Conservation (phyloP, 2,797 vertebrate genomes). For the Sandelia bainsii region DNA sequence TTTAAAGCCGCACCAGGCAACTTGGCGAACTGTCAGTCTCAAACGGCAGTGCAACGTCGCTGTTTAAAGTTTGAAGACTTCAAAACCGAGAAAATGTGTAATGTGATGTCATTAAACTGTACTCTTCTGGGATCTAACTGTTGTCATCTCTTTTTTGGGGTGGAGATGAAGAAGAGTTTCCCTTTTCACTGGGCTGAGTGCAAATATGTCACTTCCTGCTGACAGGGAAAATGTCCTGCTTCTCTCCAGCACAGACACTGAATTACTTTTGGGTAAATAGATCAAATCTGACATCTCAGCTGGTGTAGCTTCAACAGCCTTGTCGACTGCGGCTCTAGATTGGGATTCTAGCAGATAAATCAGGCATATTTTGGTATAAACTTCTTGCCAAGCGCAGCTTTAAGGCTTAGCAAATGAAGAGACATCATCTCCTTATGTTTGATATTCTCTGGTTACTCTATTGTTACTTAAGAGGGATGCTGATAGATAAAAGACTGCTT, state of each 20-base stretch:
- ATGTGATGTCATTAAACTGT: constrained; percentile 43
- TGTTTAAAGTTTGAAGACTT: constrained; percentile 60
- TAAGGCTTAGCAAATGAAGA: constrained; percentile 49
- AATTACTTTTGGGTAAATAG: constrained; percentile 17
- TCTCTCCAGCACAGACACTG: neutral
- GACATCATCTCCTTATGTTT: constrained; percentile 43
- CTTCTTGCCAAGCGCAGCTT: constrained; percentile 42
- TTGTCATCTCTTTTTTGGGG: constrained; percentile 14
- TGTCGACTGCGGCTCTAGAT: constrained; percentile 6
- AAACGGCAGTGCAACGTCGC: constrained; percentile 38
- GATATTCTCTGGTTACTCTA: constrained; percentile 48
- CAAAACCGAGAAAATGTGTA: constrained; percentile 40
- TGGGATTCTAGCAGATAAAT: constrained; percentile 11
- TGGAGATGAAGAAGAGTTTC: constrained; percentile 13
- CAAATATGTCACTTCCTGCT: neutral
- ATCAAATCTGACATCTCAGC: constrained; percentile 21
- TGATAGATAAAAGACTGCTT: constrained; percentile 69
- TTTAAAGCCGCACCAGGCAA: constrained; percentile 60
- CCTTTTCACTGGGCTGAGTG: neutral
- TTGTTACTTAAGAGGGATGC: constrained; percentile 69
- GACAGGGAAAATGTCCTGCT: constrained; percentile 5
- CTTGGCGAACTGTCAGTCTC: constrained; percentile 49
- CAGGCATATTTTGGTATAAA: constrained; percentile 39
- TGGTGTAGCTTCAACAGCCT: neutral
- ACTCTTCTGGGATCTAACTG: constrained; percentile 28